Base-by-base conservation (phyloP, 2,797 vertebrate species). In the Peromyscus melanophrys region DNA sequence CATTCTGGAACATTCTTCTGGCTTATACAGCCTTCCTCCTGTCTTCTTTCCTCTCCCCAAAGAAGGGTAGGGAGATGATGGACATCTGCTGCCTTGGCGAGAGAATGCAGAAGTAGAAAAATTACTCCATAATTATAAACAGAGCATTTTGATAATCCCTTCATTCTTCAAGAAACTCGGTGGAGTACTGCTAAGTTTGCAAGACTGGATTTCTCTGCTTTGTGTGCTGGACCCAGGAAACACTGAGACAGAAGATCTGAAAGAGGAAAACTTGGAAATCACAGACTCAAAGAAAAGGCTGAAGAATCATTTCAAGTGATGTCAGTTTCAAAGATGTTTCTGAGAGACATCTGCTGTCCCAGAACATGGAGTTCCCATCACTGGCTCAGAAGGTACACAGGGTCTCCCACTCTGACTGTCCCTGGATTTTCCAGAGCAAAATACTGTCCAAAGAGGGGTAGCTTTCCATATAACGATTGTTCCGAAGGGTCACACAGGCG, bases 391-490 rank as follows among this genome's bases (percentile, higher is more conserved):
- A 97, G 77, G 97, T 99, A 99, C 63, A 99, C 99, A 0, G 98
- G 98, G 40, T 99, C 99, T 55, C 99, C 99, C 67, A 99, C 98
- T 95, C 97, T 98, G 96, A 99, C 63, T 57, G 97, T 92, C 21
- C 99, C 99, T 0, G 98, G 98, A 97, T 98, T 98, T 97, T 99
- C 98, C 96, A 99, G 99, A 0, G 81, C 98, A 98, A 98, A 99
- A 98, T 99, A 98, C 93, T 99, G 99, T 29, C 99, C 99, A 69
- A 99, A 99, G 96, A 99, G 69, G 0, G 99, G 99, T 0, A 97
- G 4, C 0, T 98, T 95, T 84, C 99, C 99, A 57, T 99, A 98
- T 19, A 99, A 89, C 61, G 98, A 97, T 81, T 97, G 98, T 96
- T 99, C 98, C 0, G 98, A 98, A 0, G 98, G 98, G 19, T 99